phyloP scores from a whole-genome alignment of 2,888 invertebrate species.

The Agrypnus murinus region DNA sequence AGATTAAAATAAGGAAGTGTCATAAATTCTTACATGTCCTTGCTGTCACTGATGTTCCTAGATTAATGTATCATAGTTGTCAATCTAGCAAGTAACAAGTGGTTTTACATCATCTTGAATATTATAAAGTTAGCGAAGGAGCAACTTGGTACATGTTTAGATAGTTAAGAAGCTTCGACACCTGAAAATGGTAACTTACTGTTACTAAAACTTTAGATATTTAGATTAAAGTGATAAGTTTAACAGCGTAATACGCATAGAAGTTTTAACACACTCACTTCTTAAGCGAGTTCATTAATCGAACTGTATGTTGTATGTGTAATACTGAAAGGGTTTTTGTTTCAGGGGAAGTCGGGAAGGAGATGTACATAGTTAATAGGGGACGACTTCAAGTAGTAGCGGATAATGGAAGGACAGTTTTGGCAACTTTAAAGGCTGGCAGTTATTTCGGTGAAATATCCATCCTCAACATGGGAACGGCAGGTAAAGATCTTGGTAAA shows the following conservation, averaged over 20 bases:
- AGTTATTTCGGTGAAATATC: constrained; percentile 99
- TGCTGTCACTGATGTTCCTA: constrained; percentile 18
- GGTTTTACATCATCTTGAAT: constrained; percentile 42
- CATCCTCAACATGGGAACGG: constrained; percentile 99
- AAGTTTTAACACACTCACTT: constrained; percentile 37
- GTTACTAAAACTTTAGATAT: constrained; percentile 48
- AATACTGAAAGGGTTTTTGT: constrained; percentile 52
- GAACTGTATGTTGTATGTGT: too few species aligned
- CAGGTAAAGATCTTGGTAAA: constrained; percentile 98
- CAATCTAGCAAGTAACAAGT: constrained; percentile 46
- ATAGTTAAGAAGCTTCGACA: constrained; percentile 36
- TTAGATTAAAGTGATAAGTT: constrained; percentile 55
- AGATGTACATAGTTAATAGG: constrained; percentile 99
- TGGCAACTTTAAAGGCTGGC: constrained; percentile 98
- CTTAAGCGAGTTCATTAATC: neutral
- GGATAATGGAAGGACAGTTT: constrained; percentile 95
- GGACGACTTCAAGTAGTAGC: constrained; percentile 96
- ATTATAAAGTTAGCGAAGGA: constrained; percentile 30
- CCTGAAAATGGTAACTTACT: constrained; percentile 38
- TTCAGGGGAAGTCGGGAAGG: constrained; percentile 98
- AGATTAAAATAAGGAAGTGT: constrained; percentile 3
- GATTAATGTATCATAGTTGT: constrained; percentile 44
- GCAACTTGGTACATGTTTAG: constrained; percentile 35
- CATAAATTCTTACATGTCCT: constrained; percentile 24
- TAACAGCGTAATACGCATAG: constrained; percentile 51